Evolutionary conservation across 2,797 vertebrate species (phyloP), one percentile per base, ranked within the genome.

Genomic region (Gymnoscopelus braueri): DNA sequence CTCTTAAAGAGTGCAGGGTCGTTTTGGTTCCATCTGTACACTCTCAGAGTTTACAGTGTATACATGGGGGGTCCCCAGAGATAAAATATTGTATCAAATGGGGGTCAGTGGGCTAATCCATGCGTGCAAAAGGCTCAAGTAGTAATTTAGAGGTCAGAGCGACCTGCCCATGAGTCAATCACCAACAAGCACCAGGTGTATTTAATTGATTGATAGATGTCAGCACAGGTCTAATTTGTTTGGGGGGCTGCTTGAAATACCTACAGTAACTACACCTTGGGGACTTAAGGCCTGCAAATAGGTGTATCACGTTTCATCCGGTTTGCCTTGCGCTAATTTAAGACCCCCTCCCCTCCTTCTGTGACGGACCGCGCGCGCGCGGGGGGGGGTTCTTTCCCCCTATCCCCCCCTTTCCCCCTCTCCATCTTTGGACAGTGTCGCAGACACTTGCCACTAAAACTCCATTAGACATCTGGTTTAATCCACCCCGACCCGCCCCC

Each of bases 401-500:
- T 44, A 73, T 62, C 79, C 48, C 70, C 54, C 71, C 26, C 69
- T 81, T 78, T 81, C 56, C 66, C 72, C 51, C 65, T 32, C 64
- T 59, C 56, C 58, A 71, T 81, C 69, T 84, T 19, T 93, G 91
- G 92, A 93, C 79, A 79, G 82, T 72, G 82, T 77, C 74, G 84
- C 85, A 93, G 90, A 94, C 94, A 95, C 94, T 94, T 94, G 94
- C 94, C 92, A 92, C 93, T 89, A 88, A 29, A 94, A 93, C 90
- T 92, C 91, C 86, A 93, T 94, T 93, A 94, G 91, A 93, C 93
- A 94, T 94, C 91, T 94, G 93, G 89, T 94, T 94, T 93, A 94
- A 93, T 93, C 92, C 93, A 89, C 84, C 90, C 67, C 84, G 65
- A 73, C 35, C 7, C 26, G 2, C 26, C 2, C 2, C 49, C 4